Evolutionary conservation across 2,888 invertebrate species (phyloP).

Genomic region (Parnassius smintheus): DNA sequence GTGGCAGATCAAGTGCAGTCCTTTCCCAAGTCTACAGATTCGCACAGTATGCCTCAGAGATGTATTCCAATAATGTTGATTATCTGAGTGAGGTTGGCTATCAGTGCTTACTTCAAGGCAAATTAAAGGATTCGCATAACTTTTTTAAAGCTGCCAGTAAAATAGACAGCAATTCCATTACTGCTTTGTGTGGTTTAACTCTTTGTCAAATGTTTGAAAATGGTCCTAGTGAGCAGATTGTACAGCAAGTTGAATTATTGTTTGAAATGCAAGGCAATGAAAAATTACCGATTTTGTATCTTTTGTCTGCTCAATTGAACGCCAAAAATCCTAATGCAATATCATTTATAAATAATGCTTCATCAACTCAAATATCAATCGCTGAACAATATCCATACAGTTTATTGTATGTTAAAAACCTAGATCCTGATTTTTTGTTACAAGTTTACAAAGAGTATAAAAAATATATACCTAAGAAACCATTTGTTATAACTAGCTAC

Average conservation of each 20-base stretch:
- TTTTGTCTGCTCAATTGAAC: slow-evolving; percentile 85
- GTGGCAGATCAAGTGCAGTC: slow-evolving; percentile 84
- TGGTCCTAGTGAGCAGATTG: slow-evolving; percentile 86
- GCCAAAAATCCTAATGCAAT: slow-evolving; percentile 79
- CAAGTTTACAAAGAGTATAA: slow-evolving; percentile 89
- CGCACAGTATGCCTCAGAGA: slow-evolving; percentile 89
- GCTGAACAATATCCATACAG: slow-evolving; percentile 84
- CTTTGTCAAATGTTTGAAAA: slow-evolving; percentile 89
- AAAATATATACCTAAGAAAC: slow-evolving; percentile 85
- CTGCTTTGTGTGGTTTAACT: slow-evolving; percentile 90
- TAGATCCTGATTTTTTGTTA: slow-evolving; percentile 94
- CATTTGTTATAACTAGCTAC: slow-evolving; percentile 72
- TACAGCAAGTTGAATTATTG: slow-evolving; percentile 93
- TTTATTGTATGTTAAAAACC: slow-evolving; percentile 84
- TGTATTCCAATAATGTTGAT: slow-evolving; percentile 85
- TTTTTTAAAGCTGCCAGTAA: slow-evolving; percentile 91
- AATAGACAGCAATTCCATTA: slow-evolving; percentile 90
- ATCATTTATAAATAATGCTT: slow-evolving; percentile 82
- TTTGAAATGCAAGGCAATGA: slow-evolving; percentile 87
- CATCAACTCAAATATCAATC: slow-evolving; percentile 68
- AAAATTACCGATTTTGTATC: slow-evolving; percentile 84
- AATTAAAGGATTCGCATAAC: slow-evolving; percentile 88
- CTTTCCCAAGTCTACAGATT: slow-evolving; percentile 88
- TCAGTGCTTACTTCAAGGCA: slow-evolving; percentile 87
- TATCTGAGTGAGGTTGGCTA: slow-evolving; percentile 91